Base-by-base conservation (phyloP, 2,888 invertebrate genomes). In the Therioaphis trifolii region DNA sequence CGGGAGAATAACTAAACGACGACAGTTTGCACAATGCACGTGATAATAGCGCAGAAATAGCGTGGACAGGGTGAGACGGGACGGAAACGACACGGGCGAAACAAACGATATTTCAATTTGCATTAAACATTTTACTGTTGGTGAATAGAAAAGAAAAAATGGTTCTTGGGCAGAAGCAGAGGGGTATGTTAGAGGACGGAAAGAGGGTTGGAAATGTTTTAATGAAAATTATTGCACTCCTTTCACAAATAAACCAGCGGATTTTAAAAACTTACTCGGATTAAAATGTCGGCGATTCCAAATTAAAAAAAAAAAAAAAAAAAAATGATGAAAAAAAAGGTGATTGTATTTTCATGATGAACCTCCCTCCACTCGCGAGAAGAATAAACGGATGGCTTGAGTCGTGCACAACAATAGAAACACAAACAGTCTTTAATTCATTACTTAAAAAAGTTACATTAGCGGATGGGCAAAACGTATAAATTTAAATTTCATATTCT, bases 181-280 rank as follows among this genome's bases (percentile, higher is more conserved):
- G 18, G 49, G 49, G 49, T 11, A 40, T 35, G 21, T 49, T 18
- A 40, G 52, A 52, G 24, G 9, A 68, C 11, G 49, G 27, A 43
- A 55, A 66, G 61, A 29, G 77, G 66, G 35, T 21, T 15, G 52
- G 43, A 68, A 21, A 71, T 79, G 77, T 71, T 79, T 79, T 79
- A 79, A 79, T 79, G 79, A 79, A 79, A 79, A 79, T 79, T 79
- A 79, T 79, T 78, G 78, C 79, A 79, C 69, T 79, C 69, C 69
- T 79, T 79, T 79, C 55, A 58, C 69, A 69, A 69, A 55, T 69
- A 79, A 69, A 79, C 68, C 78, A 49, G 40, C 35, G 40, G 78
- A 78, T 78, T 78, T 55, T 49, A 71, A 79, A 79, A 79, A 79
- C 69, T 71, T 71, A 79, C 79, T 79, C 69, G 58, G 69, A 79